phyloP scores from a whole-genome alignment of 2,113 vertebrate species.

The Balaeniceps rex region DNA sequence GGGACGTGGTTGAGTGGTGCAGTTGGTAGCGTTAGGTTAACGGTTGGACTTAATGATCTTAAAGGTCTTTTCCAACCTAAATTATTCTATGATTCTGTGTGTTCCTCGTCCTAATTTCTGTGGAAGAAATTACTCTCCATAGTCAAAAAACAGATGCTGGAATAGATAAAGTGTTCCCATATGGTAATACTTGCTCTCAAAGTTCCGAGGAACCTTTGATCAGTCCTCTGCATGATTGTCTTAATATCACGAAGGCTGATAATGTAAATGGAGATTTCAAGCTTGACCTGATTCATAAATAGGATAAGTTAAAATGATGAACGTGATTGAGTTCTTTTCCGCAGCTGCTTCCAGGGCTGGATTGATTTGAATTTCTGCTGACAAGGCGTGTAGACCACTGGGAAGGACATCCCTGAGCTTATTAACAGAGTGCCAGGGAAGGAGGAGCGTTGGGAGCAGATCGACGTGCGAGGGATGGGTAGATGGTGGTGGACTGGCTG shows the following conservation, averaged over 20 bases:
- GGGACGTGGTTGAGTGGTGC: not conserved
- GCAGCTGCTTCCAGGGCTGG: not conserved
- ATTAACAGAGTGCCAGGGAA: not conserved
- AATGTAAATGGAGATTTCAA: conserved; percentile 43
- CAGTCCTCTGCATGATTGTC: conserved; percentile 9
- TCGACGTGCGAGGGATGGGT: not conserved
- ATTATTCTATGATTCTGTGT: not conserved
- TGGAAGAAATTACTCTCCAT: not conserved
- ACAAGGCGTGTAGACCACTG: not conserved
- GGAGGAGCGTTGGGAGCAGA: not conserved
- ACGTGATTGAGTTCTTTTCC: not conserved
- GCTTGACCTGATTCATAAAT: conserved; percentile 33
- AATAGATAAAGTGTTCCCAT: not conserved
- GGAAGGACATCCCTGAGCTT: conserved; percentile 7
- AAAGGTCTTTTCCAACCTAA: not conserved
- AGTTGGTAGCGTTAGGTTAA: not conserved
- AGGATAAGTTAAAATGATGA: conserved; percentile 28
- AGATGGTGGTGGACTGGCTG: not conserved
- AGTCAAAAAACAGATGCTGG: not conserved
- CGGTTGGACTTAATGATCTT: not conserved
- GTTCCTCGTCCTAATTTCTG: not conserved
- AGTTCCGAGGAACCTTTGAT: not conserved
- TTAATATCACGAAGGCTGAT: not conserved
- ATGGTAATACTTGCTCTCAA: not conserved
- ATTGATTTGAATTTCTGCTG: conserved; percentile 47